Evolutionary conservation across 2,888 invertebrate species (phyloP).

Genomic region (Drosophila dives): DNA sequence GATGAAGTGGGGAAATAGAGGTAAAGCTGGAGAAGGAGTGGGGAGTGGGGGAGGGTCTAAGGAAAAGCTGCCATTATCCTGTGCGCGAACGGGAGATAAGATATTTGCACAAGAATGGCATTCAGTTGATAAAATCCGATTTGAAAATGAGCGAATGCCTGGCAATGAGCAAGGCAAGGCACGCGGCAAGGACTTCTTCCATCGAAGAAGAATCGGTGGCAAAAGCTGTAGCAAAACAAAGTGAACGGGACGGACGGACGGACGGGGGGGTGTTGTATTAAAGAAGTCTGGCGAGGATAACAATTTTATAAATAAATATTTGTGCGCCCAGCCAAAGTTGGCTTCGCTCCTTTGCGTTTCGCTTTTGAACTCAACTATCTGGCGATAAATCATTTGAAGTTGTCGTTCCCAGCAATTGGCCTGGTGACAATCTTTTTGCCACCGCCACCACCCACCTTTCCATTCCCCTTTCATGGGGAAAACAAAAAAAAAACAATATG

Average conservation of each 20-base stretch:
- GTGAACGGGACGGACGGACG: background rate
- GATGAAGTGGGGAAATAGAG: conserved; percentile 9
- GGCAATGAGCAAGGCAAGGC: conserved; percentile 69
- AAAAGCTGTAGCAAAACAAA: conserved; percentile 55
- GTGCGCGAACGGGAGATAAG: conserved; percentile 74
- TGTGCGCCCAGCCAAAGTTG: conserved; percentile 65
- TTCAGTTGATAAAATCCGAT: conserved; percentile 83
- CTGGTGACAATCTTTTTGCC: conserved; percentile 70
- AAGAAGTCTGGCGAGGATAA: conserved; percentile 68
- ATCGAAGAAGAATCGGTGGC: conserved; percentile 29
- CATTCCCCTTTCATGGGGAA: background rate
- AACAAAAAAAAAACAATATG: background rate
- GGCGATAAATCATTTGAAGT: conserved; percentile 81
- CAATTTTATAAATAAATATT: conserved; percentile 80
- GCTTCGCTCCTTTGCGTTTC: conserved; percentile 60
- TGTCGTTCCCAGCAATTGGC: conserved; percentile 70
- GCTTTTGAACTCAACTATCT: conserved; percentile 79
- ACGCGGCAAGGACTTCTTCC: conserved; percentile 36
- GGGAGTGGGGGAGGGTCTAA: background rate
- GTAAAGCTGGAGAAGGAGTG: conserved; percentile 6
- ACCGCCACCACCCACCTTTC: conserved; percentile 1
- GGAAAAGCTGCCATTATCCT: conserved; percentile 75
- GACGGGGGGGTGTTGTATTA: conserved; percentile 10
- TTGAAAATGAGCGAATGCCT: conserved; percentile 83
- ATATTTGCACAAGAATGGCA: conserved; percentile 82